Conservation (phyloP, 1,140 invertebrate species). For the Planococcus citri region DNA sequence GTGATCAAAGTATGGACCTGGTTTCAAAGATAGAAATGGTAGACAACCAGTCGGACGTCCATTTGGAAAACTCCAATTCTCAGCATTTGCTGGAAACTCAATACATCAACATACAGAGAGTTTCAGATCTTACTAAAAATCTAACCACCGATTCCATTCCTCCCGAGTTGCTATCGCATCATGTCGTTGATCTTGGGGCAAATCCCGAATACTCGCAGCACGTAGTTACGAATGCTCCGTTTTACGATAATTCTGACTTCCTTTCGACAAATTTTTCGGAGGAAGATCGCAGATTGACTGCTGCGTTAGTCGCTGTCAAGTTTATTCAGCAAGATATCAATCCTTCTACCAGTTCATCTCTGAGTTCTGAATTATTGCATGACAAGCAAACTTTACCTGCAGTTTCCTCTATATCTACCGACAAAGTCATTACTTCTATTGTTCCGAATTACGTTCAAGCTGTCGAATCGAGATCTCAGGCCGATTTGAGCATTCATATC, state of each 20-base stretch:
- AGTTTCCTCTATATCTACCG: neutral
- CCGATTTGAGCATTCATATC: neutral
- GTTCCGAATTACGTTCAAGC: neutral
- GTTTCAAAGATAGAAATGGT: constrained; percentile 1
- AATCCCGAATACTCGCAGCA: neutral
- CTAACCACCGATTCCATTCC: neutral
- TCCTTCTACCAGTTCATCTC: neutral
- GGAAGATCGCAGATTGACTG: neutral
- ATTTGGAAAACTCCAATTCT: neutral
- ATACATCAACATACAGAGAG: neutral
- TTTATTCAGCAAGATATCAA: neutral
- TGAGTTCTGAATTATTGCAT: neutral
- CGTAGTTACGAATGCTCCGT: neutral
- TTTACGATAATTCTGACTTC: constrained; percentile 10
- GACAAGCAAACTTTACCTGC: neutral
- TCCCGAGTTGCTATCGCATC: neutral
- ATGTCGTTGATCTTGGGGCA: neutral
- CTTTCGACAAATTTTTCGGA: neutral
- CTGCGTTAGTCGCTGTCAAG: neutral
- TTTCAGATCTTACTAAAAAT: constrained; percentile 7
- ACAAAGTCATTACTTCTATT: neutral
- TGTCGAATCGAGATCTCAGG: neutral
- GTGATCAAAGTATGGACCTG: neutral
- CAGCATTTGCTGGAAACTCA: neutral
- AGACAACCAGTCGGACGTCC: neutral